These are phyloP conservation scores for Dendroctonus valens DNA, from an alignment of 1,140 invertebrate genomes.

Conservation along the genomic window DNA sequence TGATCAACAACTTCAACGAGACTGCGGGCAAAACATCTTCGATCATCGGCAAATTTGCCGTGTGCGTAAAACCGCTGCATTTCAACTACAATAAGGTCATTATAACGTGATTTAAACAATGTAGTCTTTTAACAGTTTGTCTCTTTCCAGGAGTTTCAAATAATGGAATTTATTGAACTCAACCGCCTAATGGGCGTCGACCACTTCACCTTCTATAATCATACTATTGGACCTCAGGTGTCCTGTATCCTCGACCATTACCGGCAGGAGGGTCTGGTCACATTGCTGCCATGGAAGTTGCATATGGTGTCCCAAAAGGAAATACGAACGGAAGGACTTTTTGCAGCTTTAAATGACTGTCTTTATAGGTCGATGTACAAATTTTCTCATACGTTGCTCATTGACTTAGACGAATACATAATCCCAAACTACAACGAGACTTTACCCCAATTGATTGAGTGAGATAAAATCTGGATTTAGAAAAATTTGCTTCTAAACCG, in stretches of 20 bases:
- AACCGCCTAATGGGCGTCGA: conserved; percentile 82
- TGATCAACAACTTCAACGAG: conserved; percentile 57
- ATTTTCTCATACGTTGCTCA: conserved; percentile 76
- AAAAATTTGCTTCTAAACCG: not conserved
- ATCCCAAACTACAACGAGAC: conserved; percentile 76
- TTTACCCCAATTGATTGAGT: conserved; percentile 64
- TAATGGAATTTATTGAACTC: conserved; percentile 91
- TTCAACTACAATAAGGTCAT: conserved; percentile 78
- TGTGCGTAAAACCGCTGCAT: conserved; percentile 94
- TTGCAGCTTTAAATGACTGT: conserved; percentile 91
- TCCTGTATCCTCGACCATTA: conserved; percentile 64
- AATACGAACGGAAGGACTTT: conserved; percentile 88
- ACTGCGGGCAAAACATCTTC: conserved; percentile 26
- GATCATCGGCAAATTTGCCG: conserved; percentile 64
- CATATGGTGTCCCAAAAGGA: conserved; percentile 87
- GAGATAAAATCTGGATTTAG: conserved; percentile 32
- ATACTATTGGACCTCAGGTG: conserved; percentile 78
- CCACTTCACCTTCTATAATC: conserved; percentile 92
- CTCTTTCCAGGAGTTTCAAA: conserved; percentile 64
- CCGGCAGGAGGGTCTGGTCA: conserved; percentile 62
- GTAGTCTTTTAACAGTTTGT: not conserved
- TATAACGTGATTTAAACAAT: not conserved
- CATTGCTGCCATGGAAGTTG: conserved; percentile 84
- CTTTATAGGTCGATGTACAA: conserved; percentile 85
- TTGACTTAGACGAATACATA: conserved; percentile 91